Evolutionary conservation across 2,888 invertebrate species (phyloP).

Genomic region (Mesodorylaimus sp.): DNA sequence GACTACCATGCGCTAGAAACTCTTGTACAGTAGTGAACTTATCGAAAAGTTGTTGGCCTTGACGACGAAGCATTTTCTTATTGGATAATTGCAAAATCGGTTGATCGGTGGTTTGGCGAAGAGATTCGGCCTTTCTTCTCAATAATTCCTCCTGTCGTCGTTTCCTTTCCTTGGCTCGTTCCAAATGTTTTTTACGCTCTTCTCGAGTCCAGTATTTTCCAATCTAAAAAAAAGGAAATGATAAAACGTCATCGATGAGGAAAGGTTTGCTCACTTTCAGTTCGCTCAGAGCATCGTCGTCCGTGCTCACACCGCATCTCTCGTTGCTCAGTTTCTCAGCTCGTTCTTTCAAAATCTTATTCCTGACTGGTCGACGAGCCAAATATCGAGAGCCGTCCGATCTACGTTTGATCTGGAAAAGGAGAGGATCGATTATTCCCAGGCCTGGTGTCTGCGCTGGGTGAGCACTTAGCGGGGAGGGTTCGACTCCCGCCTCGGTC

Average conservation of each 20-base stretch:
- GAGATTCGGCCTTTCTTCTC: conserved; percentile 13
- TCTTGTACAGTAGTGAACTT: conserved; percentile 44
- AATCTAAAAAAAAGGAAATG: conserved; percentile 20
- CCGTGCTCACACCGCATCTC: conserved; percentile 48
- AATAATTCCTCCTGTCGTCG: conserved; percentile 33
- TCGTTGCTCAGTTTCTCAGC: conserved; percentile 49
- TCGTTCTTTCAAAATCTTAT: conserved; percentile 46
- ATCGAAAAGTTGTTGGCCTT: conserved; percentile 36
- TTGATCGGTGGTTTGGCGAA: conserved; percentile 16
- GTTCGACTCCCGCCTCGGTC: too few species aligned
- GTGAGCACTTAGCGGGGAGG: too few species aligned
- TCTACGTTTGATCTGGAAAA: conserved; percentile 41
- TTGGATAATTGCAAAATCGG: conserved; percentile 37
- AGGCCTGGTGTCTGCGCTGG: too few species aligned
- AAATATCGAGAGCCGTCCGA: conserved; percentile 58
- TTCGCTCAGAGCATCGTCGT: conserved; percentile 58
- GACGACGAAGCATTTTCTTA: conserved; percentile 34
- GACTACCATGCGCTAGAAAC: conserved; percentile 41
- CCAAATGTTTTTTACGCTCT: conserved; percentile 53
- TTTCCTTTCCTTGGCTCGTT: conserved; percentile 46
- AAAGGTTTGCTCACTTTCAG: conserved; percentile 37
- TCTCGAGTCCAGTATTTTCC: conserved; percentile 58
- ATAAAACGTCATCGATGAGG: not conserved
- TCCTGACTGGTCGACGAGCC: conserved; percentile 49
- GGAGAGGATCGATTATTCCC: not conserved